phyloP scores from a whole-genome alignment of 2,113 vertebrate genomes.

The Erinaceus europaeus region DNA sequence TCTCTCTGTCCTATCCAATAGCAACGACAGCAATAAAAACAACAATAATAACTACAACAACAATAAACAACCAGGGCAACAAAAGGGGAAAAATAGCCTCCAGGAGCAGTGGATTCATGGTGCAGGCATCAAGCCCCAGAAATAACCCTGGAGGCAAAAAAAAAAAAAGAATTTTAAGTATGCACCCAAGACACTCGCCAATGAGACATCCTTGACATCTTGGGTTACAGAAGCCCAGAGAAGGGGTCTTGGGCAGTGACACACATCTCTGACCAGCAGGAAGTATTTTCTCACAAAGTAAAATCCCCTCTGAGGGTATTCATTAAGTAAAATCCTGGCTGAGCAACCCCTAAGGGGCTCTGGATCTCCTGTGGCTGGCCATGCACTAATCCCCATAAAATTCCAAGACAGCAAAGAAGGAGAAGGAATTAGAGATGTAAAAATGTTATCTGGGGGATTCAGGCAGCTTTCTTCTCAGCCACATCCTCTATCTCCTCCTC shows the following conservation, averaged over 20 bases:
- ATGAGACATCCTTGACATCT: too few relatives aligned
- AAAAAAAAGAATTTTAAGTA: too few relatives aligned
- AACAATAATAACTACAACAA: fast-evolving
- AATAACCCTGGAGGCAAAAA: too few relatives aligned
- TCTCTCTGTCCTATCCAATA: too few relatives aligned
- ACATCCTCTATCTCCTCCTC: constrained; percentile 49
- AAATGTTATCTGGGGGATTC: constrained; percentile 69
- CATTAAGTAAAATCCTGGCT: constrained; percentile 46
- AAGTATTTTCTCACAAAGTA: constrained; percentile 40
- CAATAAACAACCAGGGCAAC: too few relatives aligned
- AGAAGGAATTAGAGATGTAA: constrained; percentile 65
- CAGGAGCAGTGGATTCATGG: too few relatives aligned
- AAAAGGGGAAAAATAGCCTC: too few relatives aligned
- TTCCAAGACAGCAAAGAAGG: constrained; percentile 10
- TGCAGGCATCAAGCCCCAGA: too few relatives aligned
- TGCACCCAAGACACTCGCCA: too few relatives aligned
- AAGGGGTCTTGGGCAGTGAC: background rate
- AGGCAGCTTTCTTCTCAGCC: constrained; percentile 43
- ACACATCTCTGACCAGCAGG: background rate
- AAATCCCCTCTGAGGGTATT: constrained; percentile 55
- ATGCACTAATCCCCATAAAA: constrained; percentile 65
- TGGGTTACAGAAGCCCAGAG: too few relatives aligned
- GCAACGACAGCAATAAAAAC: too few relatives aligned
- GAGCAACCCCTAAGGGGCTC: constrained; percentile 38
- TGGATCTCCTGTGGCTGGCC: background rate